Base-by-base conservation (phyloP, 2,113 vertebrate genomes). In the Jaculus jaculus region DNA sequence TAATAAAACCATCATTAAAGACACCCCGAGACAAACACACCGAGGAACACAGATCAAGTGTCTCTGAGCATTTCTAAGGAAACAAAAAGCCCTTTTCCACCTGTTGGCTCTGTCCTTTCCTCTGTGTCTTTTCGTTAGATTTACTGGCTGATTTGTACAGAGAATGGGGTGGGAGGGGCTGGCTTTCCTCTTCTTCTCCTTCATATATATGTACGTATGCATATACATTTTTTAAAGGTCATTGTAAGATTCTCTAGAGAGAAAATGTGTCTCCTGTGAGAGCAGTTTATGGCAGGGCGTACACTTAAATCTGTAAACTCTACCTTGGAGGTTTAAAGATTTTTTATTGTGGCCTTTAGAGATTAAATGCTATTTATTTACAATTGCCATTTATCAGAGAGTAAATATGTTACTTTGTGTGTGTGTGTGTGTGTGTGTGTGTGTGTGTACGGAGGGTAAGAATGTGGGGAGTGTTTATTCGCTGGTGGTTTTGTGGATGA, bases 91-190 rank as follows among this genome's bases (percentile, higher is more conserved):
- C 96, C 72, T 91, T 89, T 97, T 96, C 98, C 98, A 98, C 98
- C 98, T 98, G 98, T 98, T 98, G 98, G 97, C 97, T 98, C 97
- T 87, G 96, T 97, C 97, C 96, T 94, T 95, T 93, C 63, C 95
- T 92, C 90, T 92, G 93, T 96, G 95, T 89, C 95, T 96, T 77
- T 95, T 39, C 58, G 5, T 89, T 71, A 96, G 95, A 97, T 97
- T 97, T 96, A 97, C 93, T 92, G 93, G 94, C 72, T 61, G 93
- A 92, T 97, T 97, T 97, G 96, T 93, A 85, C 60, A 34, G 84
- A 97, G 95, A 96, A 96, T 95, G 90, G 77, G 68, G 80, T 96
- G 93, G 94, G 96, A 96, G 96, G 95, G 95, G 79, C 73, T 42
- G 92, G 89, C 51, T 93, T 93, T 71, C 89, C 88, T 92, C 84